Base-by-base conservation (phyloP, 1,140 invertebrate genomes). In the Bombyx mori region DNA sequence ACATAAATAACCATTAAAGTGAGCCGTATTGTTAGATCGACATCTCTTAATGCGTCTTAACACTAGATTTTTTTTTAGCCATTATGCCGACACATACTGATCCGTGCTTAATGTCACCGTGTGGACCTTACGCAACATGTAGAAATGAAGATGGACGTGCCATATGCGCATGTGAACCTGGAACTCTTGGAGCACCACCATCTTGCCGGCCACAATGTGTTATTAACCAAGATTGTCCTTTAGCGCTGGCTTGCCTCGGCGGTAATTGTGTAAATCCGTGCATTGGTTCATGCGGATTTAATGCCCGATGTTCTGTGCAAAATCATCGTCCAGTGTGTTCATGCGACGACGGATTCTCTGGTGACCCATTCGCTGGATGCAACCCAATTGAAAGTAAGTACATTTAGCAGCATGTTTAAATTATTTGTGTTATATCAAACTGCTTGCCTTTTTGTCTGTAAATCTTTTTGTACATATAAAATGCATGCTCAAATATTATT, bases 101-200 rank as follows among this genome's bases (percentile, higher is more conserved):
- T 76, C 93, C 93, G 18, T 96, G 95, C 68, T 69, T 92, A 48
- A 93, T 94, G 45, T 94, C 93, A 54, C 94, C 94, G 1, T 97
- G 96, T 81, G 95, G 95, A 6, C 90, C 93, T 0, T 95, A 96
- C 75, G 91, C 95, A 2, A 90, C 93, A 44, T 97, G 95, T 71
- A 89, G 91, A 6, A 91, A 92, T 51, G 88, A 93, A 26, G 91
- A 90, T 52, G 89, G 90, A 26, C 90, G 92, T 60, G 91, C 94
- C 0, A 91, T 94, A 9, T 97, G 95, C 78, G 92, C 90, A 1
- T 96, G 95, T 75, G 88, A 92, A 56, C 82, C 90, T 1, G 93
- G 93, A 22, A 96, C 95, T 89, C 91, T 95, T 26, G 95, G 95
- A n/a, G 93, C 93, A 3, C 94, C 94, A 46, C 94, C 94, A 2